Evolutionary conservation across 2,113 vertebrate species (phyloP).

Genomic region (Chiloscyllium plagiosum): DNA sequence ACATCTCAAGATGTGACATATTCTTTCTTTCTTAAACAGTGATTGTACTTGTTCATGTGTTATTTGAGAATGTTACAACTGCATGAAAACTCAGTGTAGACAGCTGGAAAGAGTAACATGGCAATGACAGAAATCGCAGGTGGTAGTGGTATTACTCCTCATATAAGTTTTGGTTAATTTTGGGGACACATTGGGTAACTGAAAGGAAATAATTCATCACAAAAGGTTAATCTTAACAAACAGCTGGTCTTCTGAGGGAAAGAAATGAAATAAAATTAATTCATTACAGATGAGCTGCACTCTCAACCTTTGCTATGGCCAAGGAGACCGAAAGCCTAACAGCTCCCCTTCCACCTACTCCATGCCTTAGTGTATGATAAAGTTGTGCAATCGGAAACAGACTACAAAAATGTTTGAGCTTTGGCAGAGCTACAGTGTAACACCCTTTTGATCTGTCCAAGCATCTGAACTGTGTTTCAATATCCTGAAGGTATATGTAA

Average conservation of each 20-base stretch:
- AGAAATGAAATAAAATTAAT: background rate
- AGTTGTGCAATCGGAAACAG: conserved; percentile 22
- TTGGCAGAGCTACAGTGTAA: background rate
- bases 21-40: background rate
- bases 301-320: background rate
- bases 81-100: background rate
- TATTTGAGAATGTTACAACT: background rate
- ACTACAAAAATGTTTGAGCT: background rate
- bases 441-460: conserved; percentile 17
- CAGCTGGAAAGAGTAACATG: background rate
- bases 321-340: background rate
- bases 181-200: background rate
- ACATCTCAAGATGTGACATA: background rate
- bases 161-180: background rate
- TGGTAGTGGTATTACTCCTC: background rate
- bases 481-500: background rate
- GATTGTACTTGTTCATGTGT: background rate
- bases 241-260: background rate
- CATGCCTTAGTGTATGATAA: background rate
- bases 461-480: background rate
- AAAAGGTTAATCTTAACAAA: background rate
- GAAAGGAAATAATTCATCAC: background rate
- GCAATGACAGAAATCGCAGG: background rate
- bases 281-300: background rate
- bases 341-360: background rate